Evolutionary conservation across 2,797 vertebrate genomes (phyloP), one percentile per base, ranked within the genome.

Genomic region (Etheostoma nigrum): DNA sequence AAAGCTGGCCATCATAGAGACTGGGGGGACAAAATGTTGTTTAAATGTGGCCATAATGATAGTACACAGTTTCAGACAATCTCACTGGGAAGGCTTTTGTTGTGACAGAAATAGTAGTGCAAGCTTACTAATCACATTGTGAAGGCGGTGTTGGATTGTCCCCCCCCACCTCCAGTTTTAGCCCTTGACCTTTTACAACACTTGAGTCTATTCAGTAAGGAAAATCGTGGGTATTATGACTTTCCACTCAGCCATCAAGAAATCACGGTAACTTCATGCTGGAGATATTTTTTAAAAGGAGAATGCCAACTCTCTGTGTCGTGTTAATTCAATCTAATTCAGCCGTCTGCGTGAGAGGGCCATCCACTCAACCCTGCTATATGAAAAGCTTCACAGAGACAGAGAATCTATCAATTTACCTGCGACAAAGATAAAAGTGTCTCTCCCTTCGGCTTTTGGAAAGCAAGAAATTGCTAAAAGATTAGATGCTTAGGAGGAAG

Each of bases 401-500:
- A 63, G 10, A 30, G 33, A 55, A 73, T 84, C 71, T 6, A 67
- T 79, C 67, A 69, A 77, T 86, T 84, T 79, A 88, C 74, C 80
- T 70, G 47, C 4, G 0, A 68, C 54, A 47, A 69, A 78, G 67
- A 86, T 79, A 72, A 76, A 88, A 79, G 45, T n/a, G 49, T 60
- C 60, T 25, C 49, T 72, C 64, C 45, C 47, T 55, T 55, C 1
- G 2, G 74, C 47, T 84, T 81, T 75, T 57, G 30, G 48, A 66
- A 78, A 67, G 70, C 61, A 78, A 84, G 74, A 83, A 83, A 86
- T 82, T 78, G 74, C 76, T 72, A 67, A 67, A 82, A 90, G 87
- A 88, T 88, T 85, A 81, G 49, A 19, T 33, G 7, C 54, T 60
- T 48, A 73, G 27, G 36, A 71, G 64, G 85, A 88, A 86, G 76